Evolutionary conservation across 1,140 invertebrate genomes (phyloP), one percentile per base, ranked within the genome.

Genomic region (Drosophila ironensis): DNA sequence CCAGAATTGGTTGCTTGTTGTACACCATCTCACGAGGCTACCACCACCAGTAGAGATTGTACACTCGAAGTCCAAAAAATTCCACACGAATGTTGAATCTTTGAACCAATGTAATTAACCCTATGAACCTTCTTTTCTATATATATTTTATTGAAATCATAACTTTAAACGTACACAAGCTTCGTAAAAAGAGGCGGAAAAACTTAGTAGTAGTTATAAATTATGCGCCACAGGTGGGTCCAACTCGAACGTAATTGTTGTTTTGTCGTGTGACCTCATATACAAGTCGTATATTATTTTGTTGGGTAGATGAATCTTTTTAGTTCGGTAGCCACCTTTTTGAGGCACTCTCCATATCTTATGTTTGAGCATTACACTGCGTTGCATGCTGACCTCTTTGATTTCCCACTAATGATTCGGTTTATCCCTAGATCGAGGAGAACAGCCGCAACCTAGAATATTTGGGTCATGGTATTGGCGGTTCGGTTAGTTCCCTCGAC

Each of bases 371-470:
- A 70, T 70, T 38, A 40, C 53, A 37, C 33, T 37, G 14, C 57
- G 42, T 64, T 37, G 1, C 16, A 53, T 54, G 9, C 9, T 0
- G 2, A 1, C n/a, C 17, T 4, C 0, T 14, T 2, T 8, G 0
- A n/a, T 17, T 4, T 0, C 12, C 4, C 6, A 44, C 20, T 66
- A 27, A 48, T 20, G 19, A 11, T 4, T 28, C 1, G 8, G 6
- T 4, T 33, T 27, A 33, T 45, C 40, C 27, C 52, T 91, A 98
- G 97, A 98, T 98, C 91, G 97, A 98, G 92, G 97, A 98, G 91
- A 98, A 98, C 89, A 97, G 97, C 72, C 93, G 95, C 82, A 95
- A 96, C 67, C 91, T 98, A 77, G 96, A 97, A 89, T 96, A 97
- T 89, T 92, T 97, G 69, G 94, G 94, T 38, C 95, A 95, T 57